Base-by-base conservation (phyloP, 2,113 vertebrate species). In the Microtus pennsylvanicus region DNA sequence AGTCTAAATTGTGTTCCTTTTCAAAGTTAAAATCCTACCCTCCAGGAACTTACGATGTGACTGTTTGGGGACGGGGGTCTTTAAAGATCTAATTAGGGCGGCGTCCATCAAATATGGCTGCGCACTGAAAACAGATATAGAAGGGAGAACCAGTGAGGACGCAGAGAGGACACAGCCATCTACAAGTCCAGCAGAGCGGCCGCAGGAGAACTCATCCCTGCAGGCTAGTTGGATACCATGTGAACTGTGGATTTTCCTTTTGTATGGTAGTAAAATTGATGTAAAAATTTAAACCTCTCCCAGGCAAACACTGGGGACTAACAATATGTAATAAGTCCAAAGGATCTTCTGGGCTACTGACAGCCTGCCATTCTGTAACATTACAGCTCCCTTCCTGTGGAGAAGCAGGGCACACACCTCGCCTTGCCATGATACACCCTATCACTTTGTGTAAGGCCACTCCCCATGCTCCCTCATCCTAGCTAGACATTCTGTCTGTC, bases 11-110 rank as follows among this genome's bases (percentile, higher is more conserved):
- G 17, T 72, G 55, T 30, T 50, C 8, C 17, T 50, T 55, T 81
- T 38, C 61, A 91, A 74, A 4, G 63, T 58, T 91, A 8, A 74
- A 91, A 42, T 86, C 33, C 16, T 42, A 90, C 70, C 19, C 50
- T 52, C 42, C 50, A 91, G 45, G 45, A 81, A 83, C 33, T 91
- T 22, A 69, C 24, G 61, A 78, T 33, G 7, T 76, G 77, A n/a
- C 74, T 61, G 21, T 89, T 78, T 65, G 11, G 38, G 76, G 58
- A 72, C 3, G 61, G 11, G 11, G 28, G 22, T 52, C 72, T 93
- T 92, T 76, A 80, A 65, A 88, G 90, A 89, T 50, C 28, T 45
- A 93, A 89, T 65, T 75, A 65, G 67, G 19, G 5, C 67, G 22
- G 19, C 3, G 5, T 42, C 76, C 24, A 76, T 70, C 50, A 72